These are phyloP conservation scores for Diaphora mendica DNA, from an alignment of 2,888 invertebrate genomes.

Conservation along the genomic window DNA sequence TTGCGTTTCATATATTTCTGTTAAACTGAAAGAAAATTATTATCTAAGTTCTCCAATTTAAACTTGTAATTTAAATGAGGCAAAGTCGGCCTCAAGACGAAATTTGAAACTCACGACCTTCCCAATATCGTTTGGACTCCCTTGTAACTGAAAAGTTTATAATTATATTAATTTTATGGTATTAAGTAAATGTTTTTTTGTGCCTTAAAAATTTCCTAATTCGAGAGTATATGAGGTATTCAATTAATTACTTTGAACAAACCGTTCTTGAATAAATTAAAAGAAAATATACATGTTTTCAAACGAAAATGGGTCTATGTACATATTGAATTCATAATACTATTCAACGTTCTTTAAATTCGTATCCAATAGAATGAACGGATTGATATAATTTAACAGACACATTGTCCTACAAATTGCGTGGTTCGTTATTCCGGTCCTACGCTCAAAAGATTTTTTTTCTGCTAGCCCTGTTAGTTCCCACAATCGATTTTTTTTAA, in stretches of 20 bases:
- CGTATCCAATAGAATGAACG: not conserved
- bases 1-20: not conserved
- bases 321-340: too few species aligned
- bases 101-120: slow-evolving; percentile 5
- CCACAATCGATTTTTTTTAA: too few species aligned
- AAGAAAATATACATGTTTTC: too few species aligned
- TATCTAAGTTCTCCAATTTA: slow-evolving; percentile 8
- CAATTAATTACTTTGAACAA: not conserved
- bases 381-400: too few species aligned
- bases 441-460: too few species aligned
- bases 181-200: not conserved
- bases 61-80: slow-evolving; percentile 10
- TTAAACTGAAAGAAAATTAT: slow-evolving; percentile 9
- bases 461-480: too few species aligned
- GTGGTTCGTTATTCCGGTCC: too few species aligned
- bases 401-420: too few species aligned
- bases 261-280: not conserved
- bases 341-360: not conserved
- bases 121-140: not conserved
- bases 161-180: not conserved
- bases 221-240: not conserved
- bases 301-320: too few species aligned
- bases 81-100: slow-evolving; percentile 3
- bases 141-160: not conserved
- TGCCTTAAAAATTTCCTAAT: not conserved